Conservation (phyloP, 2,888 invertebrate species). For the Morpho helenor region DNA sequence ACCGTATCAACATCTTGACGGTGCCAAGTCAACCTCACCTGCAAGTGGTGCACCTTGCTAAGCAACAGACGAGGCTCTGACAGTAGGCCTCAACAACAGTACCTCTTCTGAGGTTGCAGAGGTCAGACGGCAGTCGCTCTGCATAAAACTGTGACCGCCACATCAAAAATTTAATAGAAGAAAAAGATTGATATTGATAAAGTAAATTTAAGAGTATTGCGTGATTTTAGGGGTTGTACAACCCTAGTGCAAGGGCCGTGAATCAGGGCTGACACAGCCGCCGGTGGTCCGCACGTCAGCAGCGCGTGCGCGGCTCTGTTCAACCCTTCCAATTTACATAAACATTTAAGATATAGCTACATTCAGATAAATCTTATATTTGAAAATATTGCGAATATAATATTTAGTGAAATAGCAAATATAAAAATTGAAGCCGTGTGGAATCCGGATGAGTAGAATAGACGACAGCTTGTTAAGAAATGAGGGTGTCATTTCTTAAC, state of each 20-base stretch:
- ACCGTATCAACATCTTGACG: no score
- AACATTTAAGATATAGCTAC: constrained; percentile 27
- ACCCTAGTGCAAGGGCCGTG: constrained; percentile 58
- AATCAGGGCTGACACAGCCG: constrained; percentile 72
- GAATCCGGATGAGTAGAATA: no score
- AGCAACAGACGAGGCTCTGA: no score
- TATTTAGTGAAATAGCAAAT: constrained; percentile 10
- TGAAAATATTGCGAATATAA: constrained; percentile 8
- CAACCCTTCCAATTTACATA: constrained; percentile 70
- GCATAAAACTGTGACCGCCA: no score
- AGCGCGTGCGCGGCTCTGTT: constrained; percentile 64
- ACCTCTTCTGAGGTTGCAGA: no score
- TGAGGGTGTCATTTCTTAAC: no score
- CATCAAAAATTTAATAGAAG: no score
- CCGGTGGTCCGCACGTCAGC: constrained; percentile 71
- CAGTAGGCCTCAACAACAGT: no score
- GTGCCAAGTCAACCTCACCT: no score
- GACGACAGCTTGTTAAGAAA: no score
- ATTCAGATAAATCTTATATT: constrained; percentile 9
- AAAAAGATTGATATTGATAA: background rate
- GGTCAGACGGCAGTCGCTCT: no score
- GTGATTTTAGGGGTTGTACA: constrained; percentile 27
- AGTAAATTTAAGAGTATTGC: background rate
- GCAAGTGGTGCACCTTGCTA: no score
- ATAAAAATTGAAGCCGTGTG: background rate